Conservation (phyloP, 1,140 invertebrate genomes). For the Pseudomyrmex pallidus region DNA sequence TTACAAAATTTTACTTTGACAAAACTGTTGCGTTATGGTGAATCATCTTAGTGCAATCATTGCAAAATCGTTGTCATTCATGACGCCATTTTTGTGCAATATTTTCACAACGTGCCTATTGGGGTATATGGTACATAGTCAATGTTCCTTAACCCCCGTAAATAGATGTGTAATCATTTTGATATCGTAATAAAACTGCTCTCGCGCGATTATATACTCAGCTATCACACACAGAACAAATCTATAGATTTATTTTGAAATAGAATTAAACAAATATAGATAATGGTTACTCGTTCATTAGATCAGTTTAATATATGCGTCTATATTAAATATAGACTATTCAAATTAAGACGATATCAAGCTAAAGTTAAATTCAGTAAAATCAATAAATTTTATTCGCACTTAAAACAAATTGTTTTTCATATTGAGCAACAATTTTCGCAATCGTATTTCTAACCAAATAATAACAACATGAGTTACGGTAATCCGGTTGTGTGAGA, state of each 20-base stretch:
- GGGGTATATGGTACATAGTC: neutral
- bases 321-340: slow-evolving; percentile 18
- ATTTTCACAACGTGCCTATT: no score
- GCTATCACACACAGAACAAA: slow-evolving; percentile 7
- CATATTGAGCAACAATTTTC: neutral
- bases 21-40: no score
- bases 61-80: no score
- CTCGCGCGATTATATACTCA: slow-evolving; percentile 10
- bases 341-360: slow-evolving; percentile 15
- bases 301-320: slow-evolving; percentile 3
- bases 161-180: neutral
- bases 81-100: no score
- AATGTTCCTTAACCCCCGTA: neutral
- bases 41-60: no score
- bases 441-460: neutral
- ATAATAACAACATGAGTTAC: neutral
- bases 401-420: neutral
- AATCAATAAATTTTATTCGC: neutral
- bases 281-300: slow-evolving; percentile 18
- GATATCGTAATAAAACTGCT: slow-evolving; percentile 28
- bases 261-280: slow-evolving; percentile 2
- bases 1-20: no score
- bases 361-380: neutral
- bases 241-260: slow-evolving; percentile 7
- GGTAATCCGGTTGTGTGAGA: neutral